phyloP scores from a whole-genome alignment of 2,888 invertebrate genomes.

The Neoscelio sp. region DNA sequence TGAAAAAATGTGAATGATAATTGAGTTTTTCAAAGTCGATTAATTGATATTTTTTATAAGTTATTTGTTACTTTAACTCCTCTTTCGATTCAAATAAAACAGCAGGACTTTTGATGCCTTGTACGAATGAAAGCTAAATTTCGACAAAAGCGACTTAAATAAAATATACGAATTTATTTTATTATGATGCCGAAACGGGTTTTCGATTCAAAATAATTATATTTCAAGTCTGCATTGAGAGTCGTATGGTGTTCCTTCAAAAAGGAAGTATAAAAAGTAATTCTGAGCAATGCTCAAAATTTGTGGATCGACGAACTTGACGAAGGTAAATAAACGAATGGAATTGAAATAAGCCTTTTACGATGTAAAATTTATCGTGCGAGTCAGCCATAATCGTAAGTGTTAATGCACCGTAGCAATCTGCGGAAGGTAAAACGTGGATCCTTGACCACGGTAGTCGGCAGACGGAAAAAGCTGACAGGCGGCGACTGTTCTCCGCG shows the following conservation, averaged over 20 bases:
- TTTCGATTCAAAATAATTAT: too few relatives aligned
- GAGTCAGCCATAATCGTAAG: constrained; percentile 45
- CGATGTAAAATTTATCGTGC: constrained; percentile 48
- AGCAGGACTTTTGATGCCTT: too few relatives aligned
- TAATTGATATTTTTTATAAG: constrained; percentile 39
- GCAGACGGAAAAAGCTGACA: constrained; percentile 28
- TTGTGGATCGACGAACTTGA: constrained; percentile 25
- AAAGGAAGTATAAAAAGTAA: constrained; percentile 2
- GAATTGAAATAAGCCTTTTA: constrained; percentile 48
- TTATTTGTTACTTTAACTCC: background rate
- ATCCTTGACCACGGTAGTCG: constrained; percentile 61
- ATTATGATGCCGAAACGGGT: background rate
- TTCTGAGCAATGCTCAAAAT: constrained; percentile 27
- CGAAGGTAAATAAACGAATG: constrained; percentile 24
- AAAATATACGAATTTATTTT: constrained; percentile 9
- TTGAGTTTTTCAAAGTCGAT: constrained; percentile 24
- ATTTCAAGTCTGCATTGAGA: too few relatives aligned
- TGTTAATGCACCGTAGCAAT: constrained; percentile 54
- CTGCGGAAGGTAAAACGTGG: constrained; percentile 46
- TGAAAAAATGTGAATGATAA: constrained; percentile 35
- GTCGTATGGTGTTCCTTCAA: too few relatives aligned
- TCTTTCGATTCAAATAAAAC: constrained; percentile 8
- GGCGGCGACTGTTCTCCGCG: background rate
- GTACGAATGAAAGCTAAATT: too few relatives aligned
- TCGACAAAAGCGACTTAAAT: too few relatives aligned